A percentile compares a stretch with the other conserved stretches of the same genome.
Conservation (phyloP, 2,888 invertebrate genomes). For the Mellilla xanthometata region DNA sequence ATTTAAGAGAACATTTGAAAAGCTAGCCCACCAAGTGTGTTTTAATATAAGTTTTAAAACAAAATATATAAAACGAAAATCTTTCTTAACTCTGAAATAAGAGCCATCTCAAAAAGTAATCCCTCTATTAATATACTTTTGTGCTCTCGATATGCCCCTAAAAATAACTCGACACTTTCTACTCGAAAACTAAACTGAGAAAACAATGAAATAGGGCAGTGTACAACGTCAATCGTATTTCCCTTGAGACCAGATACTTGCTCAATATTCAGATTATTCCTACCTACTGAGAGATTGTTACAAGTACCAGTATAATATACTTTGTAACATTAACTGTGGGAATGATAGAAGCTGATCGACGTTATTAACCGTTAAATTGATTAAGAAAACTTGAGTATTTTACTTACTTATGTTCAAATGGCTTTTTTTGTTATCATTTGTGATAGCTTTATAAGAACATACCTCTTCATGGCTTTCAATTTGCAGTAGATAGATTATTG, state of each 20-base stretch:
- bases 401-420: no score
- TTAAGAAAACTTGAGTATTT: no score
- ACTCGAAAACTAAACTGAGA: slow-evolving; percentile 1
- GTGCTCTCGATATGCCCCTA: neutral
- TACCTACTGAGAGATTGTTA: neutral
- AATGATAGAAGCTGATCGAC: neutral
- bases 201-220: slow-evolving; percentile 10
- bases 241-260: slow-evolving; percentile 10
- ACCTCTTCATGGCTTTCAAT: no score
- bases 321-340: neutral
- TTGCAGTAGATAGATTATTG: no score
- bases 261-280: slow-evolving; percentile 1
- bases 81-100: no score
- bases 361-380: no score
- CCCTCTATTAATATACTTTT: neutral
- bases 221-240: slow-evolving; percentile 7
- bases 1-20: no score
- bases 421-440: no score
- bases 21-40: no score
- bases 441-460: no score
- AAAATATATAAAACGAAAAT: no score
- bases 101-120: neutral
- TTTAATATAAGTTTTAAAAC: no score
- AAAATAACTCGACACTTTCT: neutral
- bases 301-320: neutral